A percentile compares a stretch with the other conserved stretches of the same genome.
Evolutionary conservation across 2,113 vertebrate species (phyloP).

Genomic region (Puffinus mauretanicus): DNA sequence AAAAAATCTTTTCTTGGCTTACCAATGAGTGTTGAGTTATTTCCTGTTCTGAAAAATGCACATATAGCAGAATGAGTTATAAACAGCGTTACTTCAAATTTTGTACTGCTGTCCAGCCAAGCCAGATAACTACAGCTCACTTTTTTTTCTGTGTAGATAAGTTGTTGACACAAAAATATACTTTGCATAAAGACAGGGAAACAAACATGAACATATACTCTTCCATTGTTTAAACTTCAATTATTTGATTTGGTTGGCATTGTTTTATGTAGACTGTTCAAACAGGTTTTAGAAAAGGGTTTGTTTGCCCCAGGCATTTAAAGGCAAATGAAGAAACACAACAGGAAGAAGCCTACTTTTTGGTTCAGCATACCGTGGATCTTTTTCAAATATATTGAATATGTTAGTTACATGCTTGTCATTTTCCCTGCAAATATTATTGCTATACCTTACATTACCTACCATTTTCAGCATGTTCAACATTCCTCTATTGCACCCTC

Average conservation of each 20-base stretch:
- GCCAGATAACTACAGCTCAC: background rate
- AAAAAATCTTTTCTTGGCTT: background rate
- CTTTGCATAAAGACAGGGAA: background rate
- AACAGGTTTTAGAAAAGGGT: background rate
- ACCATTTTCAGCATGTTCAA: background rate
- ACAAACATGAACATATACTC: background rate
- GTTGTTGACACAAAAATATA: background rate
- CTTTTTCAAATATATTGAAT: background rate
- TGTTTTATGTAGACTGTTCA: background rate
- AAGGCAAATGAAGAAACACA: background rate
- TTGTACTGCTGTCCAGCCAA: background rate
- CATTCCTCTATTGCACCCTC: background rate
- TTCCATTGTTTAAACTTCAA: background rate
- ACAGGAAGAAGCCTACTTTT: background rate
- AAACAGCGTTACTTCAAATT: background rate
- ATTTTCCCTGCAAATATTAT: background rate
- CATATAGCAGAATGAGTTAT: background rate
- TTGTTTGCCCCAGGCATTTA: background rate
- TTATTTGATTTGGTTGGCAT: background rate
- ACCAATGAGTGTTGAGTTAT: background rate
- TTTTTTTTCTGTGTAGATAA: background rate
- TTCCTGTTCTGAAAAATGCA: background rate
- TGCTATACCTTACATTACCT: background rate
- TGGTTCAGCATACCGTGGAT: background rate
- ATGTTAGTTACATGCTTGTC: background rate